Percentiles rank a stretch among this genome's conserved stretches.
phyloP scores from a whole-genome alignment of 2,797 vertebrate species.

The Galago senegalensis region DNA sequence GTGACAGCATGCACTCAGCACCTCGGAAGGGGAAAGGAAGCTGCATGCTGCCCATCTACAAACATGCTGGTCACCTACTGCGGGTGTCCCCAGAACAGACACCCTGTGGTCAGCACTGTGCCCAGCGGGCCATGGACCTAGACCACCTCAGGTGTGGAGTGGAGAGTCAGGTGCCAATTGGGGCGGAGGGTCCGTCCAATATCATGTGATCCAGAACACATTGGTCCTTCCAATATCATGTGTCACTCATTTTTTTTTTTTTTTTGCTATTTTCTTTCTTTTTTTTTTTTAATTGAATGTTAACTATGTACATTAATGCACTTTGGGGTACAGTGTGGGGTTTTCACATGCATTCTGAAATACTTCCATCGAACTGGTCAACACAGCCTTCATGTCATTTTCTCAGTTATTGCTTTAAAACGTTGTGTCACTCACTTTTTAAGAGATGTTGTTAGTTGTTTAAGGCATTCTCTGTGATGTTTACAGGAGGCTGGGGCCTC shows the following conservation, averaged over 20 bases:
- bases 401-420: no score
- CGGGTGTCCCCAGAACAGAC: fast-evolving
- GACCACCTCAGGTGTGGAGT: fast-evolving
- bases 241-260: no score
- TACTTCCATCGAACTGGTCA: no score
- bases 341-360: no score
- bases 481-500: fast-evolving
- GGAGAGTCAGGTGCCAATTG: fast-evolving
- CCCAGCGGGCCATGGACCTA: not conserved
- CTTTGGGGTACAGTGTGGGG: no score
- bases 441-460: fast-evolving
- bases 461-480: fast-evolving
- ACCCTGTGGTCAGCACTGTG: not conserved
- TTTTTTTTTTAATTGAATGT: no score
- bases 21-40: not conserved
- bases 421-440: fast-evolving
- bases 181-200: fast-evolving
- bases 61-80: not conserved
- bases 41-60: fast-evolving
- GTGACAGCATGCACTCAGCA: fast-evolving
- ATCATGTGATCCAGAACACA: fast-evolving
- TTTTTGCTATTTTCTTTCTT: no score
- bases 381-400: no score
- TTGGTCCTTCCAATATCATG: fast-evolving
- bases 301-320: no score